Percentiles rank a stretch among this genome's conserved stretches.
Conservation (phyloP, 2,888 invertebrate species). For the Byasa hedistus region DNA sequence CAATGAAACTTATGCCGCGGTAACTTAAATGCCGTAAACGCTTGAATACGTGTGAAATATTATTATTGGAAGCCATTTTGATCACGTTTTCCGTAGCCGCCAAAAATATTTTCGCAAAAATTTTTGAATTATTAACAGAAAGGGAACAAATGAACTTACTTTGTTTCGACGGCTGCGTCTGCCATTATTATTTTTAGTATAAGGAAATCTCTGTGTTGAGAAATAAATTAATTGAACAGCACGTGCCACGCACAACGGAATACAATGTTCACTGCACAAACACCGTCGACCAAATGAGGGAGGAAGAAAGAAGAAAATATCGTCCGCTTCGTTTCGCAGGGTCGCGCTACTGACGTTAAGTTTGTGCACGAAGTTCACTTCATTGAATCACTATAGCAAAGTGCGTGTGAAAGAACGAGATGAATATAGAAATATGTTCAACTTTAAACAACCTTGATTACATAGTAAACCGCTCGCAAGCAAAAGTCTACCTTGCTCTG, state of each 20-base stretch:
- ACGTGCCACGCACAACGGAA: conserved; percentile 69
- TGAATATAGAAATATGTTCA: conserved; percentile 40
- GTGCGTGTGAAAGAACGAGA: conserved; percentile 47
- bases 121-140: conserved; percentile 41
- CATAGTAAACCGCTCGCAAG: conserved; percentile 47
- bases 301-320: conserved; percentile 67
- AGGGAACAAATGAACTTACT: conserved; percentile 77
- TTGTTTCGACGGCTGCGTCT: conserved; percentile 84
- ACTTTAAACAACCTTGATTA: conserved; percentile 66
- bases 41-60: conserved; percentile 38
- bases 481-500: conserved; percentile 59
- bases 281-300: conserved; percentile 76
- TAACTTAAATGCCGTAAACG: conserved; percentile 38
- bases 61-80: conserved; percentile 80
- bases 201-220: conserved; percentile 49
- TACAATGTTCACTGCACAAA: conserved; percentile 74
- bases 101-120: conserved; percentile 56
- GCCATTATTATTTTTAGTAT: conserved; percentile 78
- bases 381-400: conserved; percentile 43
- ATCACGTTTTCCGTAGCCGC: conserved; percentile 72
- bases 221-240: conserved; percentile 48
- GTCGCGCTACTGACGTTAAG: conserved; percentile 55
- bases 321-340: conserved; percentile 58
- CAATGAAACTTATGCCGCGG: conserved; percentile 6
- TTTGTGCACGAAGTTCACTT: conserved; percentile 53